phyloP scores from a whole-genome alignment of 35 echinoderm and acorn worm genomes.

The Nesometra sesokonis region DNA sequence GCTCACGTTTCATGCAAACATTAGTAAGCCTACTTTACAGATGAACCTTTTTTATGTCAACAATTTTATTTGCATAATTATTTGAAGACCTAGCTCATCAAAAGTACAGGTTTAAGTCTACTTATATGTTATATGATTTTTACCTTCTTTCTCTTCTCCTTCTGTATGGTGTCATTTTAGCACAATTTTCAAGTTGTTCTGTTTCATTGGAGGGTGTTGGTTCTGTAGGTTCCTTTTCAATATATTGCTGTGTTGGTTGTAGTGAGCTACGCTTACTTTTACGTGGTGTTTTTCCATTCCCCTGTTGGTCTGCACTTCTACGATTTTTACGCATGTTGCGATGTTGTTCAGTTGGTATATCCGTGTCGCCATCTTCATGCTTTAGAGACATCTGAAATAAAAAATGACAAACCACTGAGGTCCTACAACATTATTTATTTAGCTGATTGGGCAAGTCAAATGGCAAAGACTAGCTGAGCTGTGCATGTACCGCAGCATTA shows the following conservation, averaged over 20 bases:
- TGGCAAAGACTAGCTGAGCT: too few relatives aligned
- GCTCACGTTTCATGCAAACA: too few relatives aligned
- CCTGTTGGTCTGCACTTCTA: constrained; percentile 37
- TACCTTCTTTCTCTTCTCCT: constrained; percentile 72
- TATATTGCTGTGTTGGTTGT: constrained; percentile 57
- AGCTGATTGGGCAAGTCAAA: too few relatives aligned
- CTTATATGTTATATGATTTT: too few relatives aligned
- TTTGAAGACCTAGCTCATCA: too few relatives aligned
- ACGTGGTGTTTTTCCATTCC: constrained; percentile 20
- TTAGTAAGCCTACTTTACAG: too few relatives aligned
- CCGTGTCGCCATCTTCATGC: constrained; percentile 87
- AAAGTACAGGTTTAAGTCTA: too few relatives aligned
- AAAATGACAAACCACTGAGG: too few relatives aligned
- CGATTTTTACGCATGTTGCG: constrained; percentile 60
- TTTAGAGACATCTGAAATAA: constrained; percentile 65
- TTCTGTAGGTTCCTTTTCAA: constrained; percentile 27
- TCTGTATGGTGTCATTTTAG: constrained; percentile 2
- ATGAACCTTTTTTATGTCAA: too few relatives aligned
- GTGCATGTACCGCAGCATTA: too few relatives aligned
- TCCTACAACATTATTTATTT: too few relatives aligned
- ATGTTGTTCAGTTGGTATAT: constrained; percentile 74
- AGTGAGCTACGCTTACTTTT: constrained; percentile 75
- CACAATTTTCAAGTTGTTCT: not conserved
- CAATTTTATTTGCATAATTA: too few relatives aligned
- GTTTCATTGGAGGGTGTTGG: not conserved